Evolutionary conservation across 2,113 vertebrate species (phyloP).

Genomic region (Syngnathoides biaculeatus): DNA sequence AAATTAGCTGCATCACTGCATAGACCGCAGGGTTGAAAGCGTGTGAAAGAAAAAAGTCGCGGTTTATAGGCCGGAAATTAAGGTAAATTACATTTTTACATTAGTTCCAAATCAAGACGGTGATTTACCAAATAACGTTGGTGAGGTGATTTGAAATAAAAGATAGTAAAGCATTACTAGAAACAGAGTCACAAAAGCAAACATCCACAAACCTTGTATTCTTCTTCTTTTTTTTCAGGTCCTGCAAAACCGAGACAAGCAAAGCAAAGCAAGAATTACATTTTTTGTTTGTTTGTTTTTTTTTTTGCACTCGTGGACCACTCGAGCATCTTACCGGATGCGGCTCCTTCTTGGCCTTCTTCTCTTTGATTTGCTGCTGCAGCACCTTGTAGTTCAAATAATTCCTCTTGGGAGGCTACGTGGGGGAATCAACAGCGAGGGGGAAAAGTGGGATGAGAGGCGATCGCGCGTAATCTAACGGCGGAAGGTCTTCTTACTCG

Average conservation of each 20-base stretch:
- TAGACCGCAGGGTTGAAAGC: too few species aligned
- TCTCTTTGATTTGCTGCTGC: slow-evolving; percentile 82
- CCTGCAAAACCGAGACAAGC: slow-evolving; percentile 38
- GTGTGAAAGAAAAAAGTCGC: too few species aligned
- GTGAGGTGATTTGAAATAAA: too few species aligned
- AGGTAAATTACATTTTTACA: too few species aligned
- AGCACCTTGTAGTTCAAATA: slow-evolving; percentile 86
- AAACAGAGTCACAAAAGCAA: too few species aligned
- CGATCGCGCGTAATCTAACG: background rate
- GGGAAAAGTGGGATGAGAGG: background rate
- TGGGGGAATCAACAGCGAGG: background rate
- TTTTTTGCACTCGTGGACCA: background rate
- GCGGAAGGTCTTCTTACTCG: slow-evolving; percentile 67
- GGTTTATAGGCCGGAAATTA: too few species aligned
- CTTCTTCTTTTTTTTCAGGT: slow-evolving; percentile 72
- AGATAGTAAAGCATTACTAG: too few species aligned
- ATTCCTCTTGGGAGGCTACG: slow-evolving; percentile 84
- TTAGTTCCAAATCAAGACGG: too few species aligned
- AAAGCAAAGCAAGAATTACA: accelerated
- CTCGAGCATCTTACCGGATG: slow-evolving; percentile 68
- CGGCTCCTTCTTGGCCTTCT: slow-evolving; percentile 70
- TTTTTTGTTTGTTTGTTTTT: too few species aligned
- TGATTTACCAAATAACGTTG: too few species aligned
- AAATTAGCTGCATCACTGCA: too few species aligned
- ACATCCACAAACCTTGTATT: slow-evolving; percentile 71